A percentile compares a stretch with the other conserved stretches of the same genome.
phyloP scores from a whole-genome alignment of 1,140 invertebrate species.

The Cydia pomonella region DNA sequence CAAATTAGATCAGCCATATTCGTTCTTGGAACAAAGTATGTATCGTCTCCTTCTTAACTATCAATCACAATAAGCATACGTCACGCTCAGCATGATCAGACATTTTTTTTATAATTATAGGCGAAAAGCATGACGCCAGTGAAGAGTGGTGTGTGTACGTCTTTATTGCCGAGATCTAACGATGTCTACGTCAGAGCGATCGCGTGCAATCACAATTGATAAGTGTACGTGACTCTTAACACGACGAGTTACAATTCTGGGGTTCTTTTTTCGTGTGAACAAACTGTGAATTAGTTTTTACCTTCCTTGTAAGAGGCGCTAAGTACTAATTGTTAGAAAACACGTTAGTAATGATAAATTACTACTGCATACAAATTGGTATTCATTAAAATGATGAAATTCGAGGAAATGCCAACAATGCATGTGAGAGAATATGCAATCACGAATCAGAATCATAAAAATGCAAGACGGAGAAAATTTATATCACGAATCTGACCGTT shows the following conservation, averaged over 20 bases:
- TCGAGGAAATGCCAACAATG: background rate
- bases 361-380: background rate
- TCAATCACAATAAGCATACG: background rate
- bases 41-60: background rate
- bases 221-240: constrained; percentile 23
- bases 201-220: constrained; percentile 22
- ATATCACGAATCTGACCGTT: background rate
- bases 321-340: constrained; percentile 6
- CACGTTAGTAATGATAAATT: background rate
- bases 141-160: background rate
- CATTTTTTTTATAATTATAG: constrained; percentile 7
- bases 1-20: background rate
- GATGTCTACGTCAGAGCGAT: constrained; percentile 16
- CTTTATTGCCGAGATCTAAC: background rate
- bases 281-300: constrained; percentile 13
- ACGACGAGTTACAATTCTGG: constrained; percentile 16
- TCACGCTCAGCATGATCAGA: background rate
- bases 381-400: constrained; percentile 1
- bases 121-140: background rate
- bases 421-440: background rate
- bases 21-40: background rate
- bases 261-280: constrained; percentile 29
- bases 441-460: background rate
- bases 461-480: background rate
- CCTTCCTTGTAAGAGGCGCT: background rate